Percentiles rank a stretch among this genome's conserved stretches.
phyloP scores from a whole-genome alignment of 2,113 vertebrate species.

The Cinclus mexicanus region DNA sequence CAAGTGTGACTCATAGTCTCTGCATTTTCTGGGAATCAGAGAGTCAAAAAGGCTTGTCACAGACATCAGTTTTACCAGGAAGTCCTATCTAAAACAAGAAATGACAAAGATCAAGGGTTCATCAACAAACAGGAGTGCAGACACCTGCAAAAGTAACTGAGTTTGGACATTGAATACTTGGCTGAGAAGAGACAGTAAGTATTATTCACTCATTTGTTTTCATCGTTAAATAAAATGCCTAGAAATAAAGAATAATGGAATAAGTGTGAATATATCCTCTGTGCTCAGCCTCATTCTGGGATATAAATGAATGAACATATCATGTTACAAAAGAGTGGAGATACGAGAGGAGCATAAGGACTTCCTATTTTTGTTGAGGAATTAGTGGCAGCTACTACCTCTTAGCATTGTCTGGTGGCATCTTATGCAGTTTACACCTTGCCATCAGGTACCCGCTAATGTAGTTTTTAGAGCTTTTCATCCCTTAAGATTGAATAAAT shows the following conservation, averaged over 20 bases:
- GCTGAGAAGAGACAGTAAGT: background rate
- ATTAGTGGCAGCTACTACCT: background rate
- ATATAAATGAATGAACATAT: background rate
- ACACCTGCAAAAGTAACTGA: background rate
- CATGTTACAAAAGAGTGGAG: background rate
- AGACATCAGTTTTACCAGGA: background rate
- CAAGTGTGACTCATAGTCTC: background rate
- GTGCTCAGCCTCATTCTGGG: background rate
- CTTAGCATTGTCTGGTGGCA: background rate
- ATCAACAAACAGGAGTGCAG: background rate
- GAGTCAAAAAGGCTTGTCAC: background rate
- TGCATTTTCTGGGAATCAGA: slow-evolving; percentile 24
- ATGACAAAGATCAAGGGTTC: background rate
- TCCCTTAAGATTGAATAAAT: background rate
- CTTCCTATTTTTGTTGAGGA: background rate
- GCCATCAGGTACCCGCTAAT: background rate
- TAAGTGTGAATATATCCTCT: background rate
- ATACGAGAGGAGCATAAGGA: background rate
- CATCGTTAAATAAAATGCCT: background rate
- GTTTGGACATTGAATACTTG: background rate
- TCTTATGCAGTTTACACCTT: background rate
- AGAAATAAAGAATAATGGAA: background rate
- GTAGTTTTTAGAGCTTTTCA: background rate
- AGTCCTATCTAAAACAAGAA: background rate
- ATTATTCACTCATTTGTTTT: background rate